These are phyloP conservation scores for Kryptolebias ocellatus DNA, from an alignment of 2,797 vertebrate species.

Conservation along the genomic window DNA sequence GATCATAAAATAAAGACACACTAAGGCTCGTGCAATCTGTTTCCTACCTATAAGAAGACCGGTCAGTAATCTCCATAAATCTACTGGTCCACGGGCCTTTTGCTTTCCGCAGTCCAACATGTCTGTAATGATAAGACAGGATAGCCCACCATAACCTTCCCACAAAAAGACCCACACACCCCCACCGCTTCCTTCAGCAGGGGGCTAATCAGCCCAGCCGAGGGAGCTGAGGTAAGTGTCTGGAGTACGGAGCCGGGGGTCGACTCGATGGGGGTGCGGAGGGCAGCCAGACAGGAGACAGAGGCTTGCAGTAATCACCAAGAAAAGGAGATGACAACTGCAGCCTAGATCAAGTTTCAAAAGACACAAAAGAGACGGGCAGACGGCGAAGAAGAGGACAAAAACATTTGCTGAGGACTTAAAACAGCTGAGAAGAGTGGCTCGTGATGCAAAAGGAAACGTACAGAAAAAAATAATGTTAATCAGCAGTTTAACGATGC, in stretches of 20 bases:
- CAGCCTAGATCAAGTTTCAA: slow-evolving; percentile 40
- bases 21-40: slow-evolving; percentile 40
- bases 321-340: slow-evolving; percentile 48
- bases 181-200: slow-evolving; percentile 27
- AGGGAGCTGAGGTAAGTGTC: slow-evolving; percentile 58
- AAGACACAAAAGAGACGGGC: slow-evolving; percentile 18
- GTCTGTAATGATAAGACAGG: slow-evolving; percentile 44
- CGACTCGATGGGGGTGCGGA: slow-evolving; percentile 9
- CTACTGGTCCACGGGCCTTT: slow-evolving; percentile 35
- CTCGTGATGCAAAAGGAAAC: slow-evolving; percentile 13
- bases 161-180: slow-evolving; percentile 28
- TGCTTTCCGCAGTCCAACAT: slow-evolving; percentile 26
- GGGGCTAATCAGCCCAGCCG: slow-evolving; percentile 50
- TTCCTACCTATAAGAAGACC: slow-evolving; percentile 31
- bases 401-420: slow-evolving; percentile 29
- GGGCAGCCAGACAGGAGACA: slow-evolving; percentile 55
- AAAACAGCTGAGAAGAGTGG: slow-evolving; percentile 28
- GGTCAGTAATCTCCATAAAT: slow-evolving; percentile 42
- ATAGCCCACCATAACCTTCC: slow-evolving; percentile 43
- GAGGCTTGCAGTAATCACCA: slow-evolving; percentile 51
- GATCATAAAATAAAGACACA: slow-evolving; percentile 18
- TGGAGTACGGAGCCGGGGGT: slow-evolving; percentile 35
- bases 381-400: background rate
- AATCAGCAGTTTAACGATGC: slow-evolving; percentile 29
- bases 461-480: slow-evolving; percentile 17